Conservation (phyloP, 2,797 vertebrate species). For the Myoxocephalus aenaeus region DNA sequence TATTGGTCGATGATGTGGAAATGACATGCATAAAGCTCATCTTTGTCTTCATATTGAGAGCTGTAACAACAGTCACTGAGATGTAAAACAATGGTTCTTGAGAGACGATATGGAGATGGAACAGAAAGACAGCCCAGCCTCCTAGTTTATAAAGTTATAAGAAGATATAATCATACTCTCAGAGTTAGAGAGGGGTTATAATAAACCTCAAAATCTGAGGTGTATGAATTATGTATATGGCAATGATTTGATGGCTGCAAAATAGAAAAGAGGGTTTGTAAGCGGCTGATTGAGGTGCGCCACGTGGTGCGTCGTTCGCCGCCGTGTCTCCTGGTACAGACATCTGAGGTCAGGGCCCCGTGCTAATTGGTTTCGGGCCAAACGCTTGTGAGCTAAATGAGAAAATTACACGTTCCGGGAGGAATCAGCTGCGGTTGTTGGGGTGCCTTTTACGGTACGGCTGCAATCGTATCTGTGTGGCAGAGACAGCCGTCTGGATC, state of each 20-base stretch:
- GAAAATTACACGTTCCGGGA: conserved; percentile 86
- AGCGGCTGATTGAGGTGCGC: conserved; percentile 81
- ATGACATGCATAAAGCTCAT: neutral
- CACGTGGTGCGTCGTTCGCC: conserved; percentile 61
- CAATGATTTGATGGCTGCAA: conserved; percentile 85
- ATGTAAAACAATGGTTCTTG: conserved; percentile 52
- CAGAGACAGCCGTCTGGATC: conserved; percentile 65
- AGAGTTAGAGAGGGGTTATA: conserved; percentile 78
- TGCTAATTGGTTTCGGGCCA: conserved; percentile 86
- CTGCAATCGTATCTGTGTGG: conserved; percentile 66
- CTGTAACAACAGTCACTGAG: conserved; percentile 23
- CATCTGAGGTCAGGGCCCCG: conserved; percentile 82
- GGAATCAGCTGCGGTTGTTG: conserved; percentile 83
- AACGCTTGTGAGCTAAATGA: conserved; percentile 85
- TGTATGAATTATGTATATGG: conserved; percentile 87
- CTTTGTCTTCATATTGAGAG: neutral
- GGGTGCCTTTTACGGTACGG: conserved; percentile 61
- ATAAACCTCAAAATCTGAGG: conserved; percentile 81
- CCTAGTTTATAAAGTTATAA: conserved; percentile 71
- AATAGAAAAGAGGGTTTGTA: conserved; percentile 69
- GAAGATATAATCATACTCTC: conserved; percentile 83
- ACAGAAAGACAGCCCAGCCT: conserved; percentile 50
- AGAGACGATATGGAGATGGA: conserved; percentile 56
- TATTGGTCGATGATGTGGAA: conserved; percentile 5
- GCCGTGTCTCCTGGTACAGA: conserved; percentile 69